Percentiles rank a stretch among this genome's conserved stretches.
phyloP scores from a whole-genome alignment of 2,113 vertebrate genomes.

The Sterna hirundo region DNA sequence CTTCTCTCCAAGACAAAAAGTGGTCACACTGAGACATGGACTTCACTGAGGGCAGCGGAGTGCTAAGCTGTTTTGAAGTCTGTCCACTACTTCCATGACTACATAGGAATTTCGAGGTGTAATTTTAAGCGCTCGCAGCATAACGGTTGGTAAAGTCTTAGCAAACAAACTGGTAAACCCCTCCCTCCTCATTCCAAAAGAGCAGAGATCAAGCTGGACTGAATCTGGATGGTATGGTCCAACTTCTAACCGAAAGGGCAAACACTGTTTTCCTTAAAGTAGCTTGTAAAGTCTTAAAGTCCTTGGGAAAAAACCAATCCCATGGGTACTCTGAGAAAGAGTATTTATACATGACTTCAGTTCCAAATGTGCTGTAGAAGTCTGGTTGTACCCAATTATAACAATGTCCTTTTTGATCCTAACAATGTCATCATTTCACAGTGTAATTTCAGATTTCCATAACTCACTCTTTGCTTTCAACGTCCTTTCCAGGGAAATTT shows the following conservation, averaged over 20 bases:
- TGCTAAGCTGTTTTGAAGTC: not conserved
- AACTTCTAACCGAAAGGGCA: not conserved
- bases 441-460: not conserved
- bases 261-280: not conserved
- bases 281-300: not conserved
- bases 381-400: not conserved
- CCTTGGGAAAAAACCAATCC: not conserved
- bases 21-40: fast-evolving
- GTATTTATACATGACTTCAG: not conserved
- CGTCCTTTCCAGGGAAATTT: not conserved
- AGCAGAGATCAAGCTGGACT: not conserved
- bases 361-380: not conserved
- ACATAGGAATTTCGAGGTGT: not conserved
- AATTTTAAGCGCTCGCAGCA: not conserved
- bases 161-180: not conserved
- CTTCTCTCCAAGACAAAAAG: not conserved
- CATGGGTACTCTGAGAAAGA: not conserved
- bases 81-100: not conserved
- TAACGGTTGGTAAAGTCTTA: not conserved
- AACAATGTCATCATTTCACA: not conserved
- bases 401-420: not conserved
- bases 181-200: not conserved
- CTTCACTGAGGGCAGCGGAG: not conserved
- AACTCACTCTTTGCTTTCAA: not conserved
- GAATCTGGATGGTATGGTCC: not conserved